A percentile compares a stretch with the other conserved stretches of the same genome.
Conservation (phyloP, 1,140 invertebrate genomes). For the Luehdorfia chinensis region DNA sequence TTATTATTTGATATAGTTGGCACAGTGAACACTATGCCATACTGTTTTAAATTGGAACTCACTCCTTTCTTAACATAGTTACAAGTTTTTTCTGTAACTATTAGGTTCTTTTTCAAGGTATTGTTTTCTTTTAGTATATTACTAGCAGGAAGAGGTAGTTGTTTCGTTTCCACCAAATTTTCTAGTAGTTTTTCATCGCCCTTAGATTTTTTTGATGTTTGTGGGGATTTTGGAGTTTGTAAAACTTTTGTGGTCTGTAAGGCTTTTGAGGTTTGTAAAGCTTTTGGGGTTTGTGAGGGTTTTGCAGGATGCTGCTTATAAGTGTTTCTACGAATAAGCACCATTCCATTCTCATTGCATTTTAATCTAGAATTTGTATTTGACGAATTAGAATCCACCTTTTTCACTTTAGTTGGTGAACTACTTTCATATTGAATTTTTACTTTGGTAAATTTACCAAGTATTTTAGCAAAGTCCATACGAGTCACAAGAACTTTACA, state of each 20-base stretch:
- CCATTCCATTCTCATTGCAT: conserved; percentile 72
- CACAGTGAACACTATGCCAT: conserved; percentile 60
- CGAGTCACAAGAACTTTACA: conserved; percentile 64
- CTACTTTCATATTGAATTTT: conserved; percentile 69
- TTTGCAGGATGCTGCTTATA: conserved; percentile 46
- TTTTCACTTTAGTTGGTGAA: conserved; percentile 44
- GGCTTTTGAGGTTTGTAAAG: too few species aligned
- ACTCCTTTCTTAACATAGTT: conserved; percentile 28
- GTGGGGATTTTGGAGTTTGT: too few species aligned
- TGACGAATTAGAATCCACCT: conserved; percentile 27
- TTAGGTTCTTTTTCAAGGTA: conserved; percentile 40
- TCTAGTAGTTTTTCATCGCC: conserved; percentile 24
- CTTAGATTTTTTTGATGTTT: conserved; percentile 37
- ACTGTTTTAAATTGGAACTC: conserved; percentile 46
- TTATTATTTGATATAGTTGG: conserved; percentile 34
- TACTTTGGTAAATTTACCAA: conserved; percentile 70
- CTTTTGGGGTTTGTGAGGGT: not conserved
- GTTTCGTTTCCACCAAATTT: conserved; percentile 9
- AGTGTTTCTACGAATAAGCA: conserved; percentile 52
- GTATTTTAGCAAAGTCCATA: conserved; percentile 72
- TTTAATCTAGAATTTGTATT: conserved; percentile 50
- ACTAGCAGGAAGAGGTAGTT: conserved; percentile 17
- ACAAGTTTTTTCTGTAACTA: conserved; percentile 39
- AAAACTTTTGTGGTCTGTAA: conserved; percentile 11
- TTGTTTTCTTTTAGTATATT: conserved; percentile 68